These are phyloP conservation scores for Acestrorhynchus altus DNA, from an alignment of 2,797 vertebrate species.

Conservation along the genomic window DNA sequence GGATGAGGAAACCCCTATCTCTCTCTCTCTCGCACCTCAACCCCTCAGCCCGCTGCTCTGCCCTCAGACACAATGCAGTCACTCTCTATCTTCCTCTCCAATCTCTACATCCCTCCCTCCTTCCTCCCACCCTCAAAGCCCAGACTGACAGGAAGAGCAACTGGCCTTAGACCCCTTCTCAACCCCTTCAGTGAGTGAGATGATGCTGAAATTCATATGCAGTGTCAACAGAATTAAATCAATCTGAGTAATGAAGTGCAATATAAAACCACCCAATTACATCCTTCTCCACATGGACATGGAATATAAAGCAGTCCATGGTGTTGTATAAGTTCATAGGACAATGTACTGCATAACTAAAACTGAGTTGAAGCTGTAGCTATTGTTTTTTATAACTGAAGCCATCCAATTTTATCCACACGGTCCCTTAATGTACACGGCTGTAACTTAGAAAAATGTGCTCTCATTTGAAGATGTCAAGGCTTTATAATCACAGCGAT, in stretches of 20 bases:
- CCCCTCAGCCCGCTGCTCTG: slow-evolving; percentile 39
- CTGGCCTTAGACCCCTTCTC: slow-evolving; percentile 66
- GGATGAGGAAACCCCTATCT: slow-evolving; percentile 22
- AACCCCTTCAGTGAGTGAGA: slow-evolving; percentile 43
- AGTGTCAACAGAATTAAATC: background rate
- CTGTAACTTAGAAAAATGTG: background rate
- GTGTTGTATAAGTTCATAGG: background rate
- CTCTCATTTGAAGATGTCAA: slow-evolving; percentile 7
- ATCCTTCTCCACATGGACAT: background rate
- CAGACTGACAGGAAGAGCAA: slow-evolving; percentile 69
- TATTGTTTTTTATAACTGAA: background rate
- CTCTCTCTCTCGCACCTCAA: slow-evolving; percentile 32
- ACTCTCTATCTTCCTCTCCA: slow-evolving; percentile 48
- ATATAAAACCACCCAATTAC: background rate
- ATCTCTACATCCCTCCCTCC: slow-evolving; percentile 62
- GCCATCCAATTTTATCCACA: background rate
- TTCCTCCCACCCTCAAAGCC: slow-evolving; percentile 56
- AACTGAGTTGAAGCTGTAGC: no score
- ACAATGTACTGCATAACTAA: background rate
- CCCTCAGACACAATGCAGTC: slow-evolving; percentile 27
- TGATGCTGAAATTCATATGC: background rate
- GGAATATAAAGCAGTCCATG: background rate
- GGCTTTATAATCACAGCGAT: slow-evolving; percentile 14
- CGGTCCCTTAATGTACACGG: background rate
- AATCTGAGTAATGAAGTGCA: background rate